Evolutionary conservation across 2,888 invertebrate species (phyloP), one percentile per base, ranked within the genome.

Genomic region (Lycocerus yunnanus): DNA sequence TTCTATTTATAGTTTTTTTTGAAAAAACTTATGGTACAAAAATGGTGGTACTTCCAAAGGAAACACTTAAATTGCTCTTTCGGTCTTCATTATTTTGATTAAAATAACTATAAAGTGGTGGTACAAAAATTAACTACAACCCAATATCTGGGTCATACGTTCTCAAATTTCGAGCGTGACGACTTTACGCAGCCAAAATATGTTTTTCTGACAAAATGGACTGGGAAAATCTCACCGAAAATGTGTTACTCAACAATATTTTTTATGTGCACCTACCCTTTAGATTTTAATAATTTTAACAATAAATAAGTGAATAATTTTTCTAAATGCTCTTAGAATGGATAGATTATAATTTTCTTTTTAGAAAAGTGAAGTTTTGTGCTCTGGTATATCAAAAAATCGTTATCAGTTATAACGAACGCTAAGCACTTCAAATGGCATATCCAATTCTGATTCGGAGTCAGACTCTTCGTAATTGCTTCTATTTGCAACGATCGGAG

Each of bases 381-480:
- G 43, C 43, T 43, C 43, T 43, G 43, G 43, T 43, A 43, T 43
- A 43, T 43, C 43, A 43, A 43, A 43, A 43, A 43, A n/a, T 43
- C n/a, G n/a, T 43, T n/a, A n/a, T 77, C 60, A 74, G 76, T 74
- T 83, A 77, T 83, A 84, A 74, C 78, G 82, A 71, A 83, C 79
- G 78, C 82, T 83, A 75, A 86, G 81, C 69, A 86, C 84, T 80
- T 85, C 84, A 77, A 86, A 86, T 21, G 85, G 82, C 74, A 82
- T 81, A 67, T 85, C 86, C 72, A 84, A 80, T 74, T 84, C 84
- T n/a, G 85, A 84, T 59, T 84, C 84, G 58, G 79, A 79, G 73
- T 84, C 83, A 18, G 83, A 84, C 68, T 84, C 85, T 61, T 77
- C 76, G 59, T 70, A 77, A 24, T 66, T 67, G 10, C 27, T 20